Evolutionary conservation across 2,113 vertebrate genomes (phyloP), one percentile per base, ranked within the genome.

Genomic region (Amblyopsis rosae): DNA sequence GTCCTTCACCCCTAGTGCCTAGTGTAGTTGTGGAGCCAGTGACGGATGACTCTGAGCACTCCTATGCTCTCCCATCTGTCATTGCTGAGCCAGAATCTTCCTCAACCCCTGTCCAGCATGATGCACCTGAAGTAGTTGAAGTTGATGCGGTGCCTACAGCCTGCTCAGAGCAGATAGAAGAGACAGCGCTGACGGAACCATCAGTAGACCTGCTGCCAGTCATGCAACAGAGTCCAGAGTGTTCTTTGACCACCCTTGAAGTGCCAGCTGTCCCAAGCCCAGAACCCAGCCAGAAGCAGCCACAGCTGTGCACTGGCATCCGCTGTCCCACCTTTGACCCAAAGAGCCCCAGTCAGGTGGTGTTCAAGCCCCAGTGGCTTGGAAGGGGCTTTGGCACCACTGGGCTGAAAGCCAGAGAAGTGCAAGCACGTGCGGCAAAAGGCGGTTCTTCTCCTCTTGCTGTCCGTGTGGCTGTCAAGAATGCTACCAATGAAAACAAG

Each of bases 281-380:
- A 6, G 57, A 15, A 56, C 70, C 62, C 62, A 56, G 6, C 48
- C 71, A 19, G 32, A 57, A 59, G 32, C 53, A 59, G 57, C 64
- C 49, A 7, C 70, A 65, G 56, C 41, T 17, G 13, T 45, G 49
- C 49, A 66, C 59, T 0, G 82, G 77, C 45, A 86, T 89, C 59
- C 86, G 60, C 35, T 87, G 86, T 54, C 90, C 88, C 70, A 88
- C 67, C 54, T 83, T 94, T 46, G 88, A 91, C 51, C 33, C 86
- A 1, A 81, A 80, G 53, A 94, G 93, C 71, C 93, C 93, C 4
- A 93, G 93, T 79, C 92, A 93, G 73, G 75, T 81, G 32, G 87
- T 92, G 54, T 94, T 94, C 59, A 94, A 92, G 69, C 93, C 93
- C 0, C 93, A 94, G 85, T 94, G 93, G 93, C 72, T 94, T 61